These are phyloP conservation scores for Empis stercorea DNA, from an alignment of 2,888 invertebrate genomes.

Conservation along the genomic window DNA sequence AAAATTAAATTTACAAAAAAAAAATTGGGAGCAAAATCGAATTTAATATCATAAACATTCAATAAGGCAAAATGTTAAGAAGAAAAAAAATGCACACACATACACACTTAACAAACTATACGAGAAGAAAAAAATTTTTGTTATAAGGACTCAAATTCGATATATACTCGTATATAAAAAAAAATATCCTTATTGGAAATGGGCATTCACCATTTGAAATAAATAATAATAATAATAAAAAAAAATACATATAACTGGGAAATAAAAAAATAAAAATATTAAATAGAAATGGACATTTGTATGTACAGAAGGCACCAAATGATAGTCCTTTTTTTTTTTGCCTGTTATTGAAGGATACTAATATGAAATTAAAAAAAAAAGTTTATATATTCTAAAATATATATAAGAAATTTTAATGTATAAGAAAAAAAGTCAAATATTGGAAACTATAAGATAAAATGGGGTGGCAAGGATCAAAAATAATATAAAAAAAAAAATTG, in stretches of 20 bases:
- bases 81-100: slow-evolving; percentile 10
- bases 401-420: background rate
- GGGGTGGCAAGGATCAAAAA: background rate
- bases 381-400: no score
- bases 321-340: background rate
- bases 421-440: background rate
- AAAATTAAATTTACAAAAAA: slow-evolving; percentile 3
- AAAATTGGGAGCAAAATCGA: slow-evolving; percentile 24
- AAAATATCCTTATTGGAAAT: slow-evolving; percentile 1
- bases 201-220: background rate
- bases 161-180: slow-evolving; percentile 13
- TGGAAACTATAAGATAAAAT: no score
- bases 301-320: slow-evolving; percentile 1
- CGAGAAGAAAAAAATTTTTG: no score
- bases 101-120: slow-evolving; percentile 12
- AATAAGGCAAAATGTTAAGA: slow-evolving; percentile 24
- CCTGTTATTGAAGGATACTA: no score
- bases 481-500: background rate
- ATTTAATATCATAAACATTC: slow-evolving; percentile 38
- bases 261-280: slow-evolving; percentile 8
- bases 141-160: slow-evolving; percentile 29
- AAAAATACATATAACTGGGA: background rate
- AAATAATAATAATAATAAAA: slow-evolving; percentile 1
- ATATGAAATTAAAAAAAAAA: background rate
- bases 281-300: slow-evolving; percentile 13